Base-by-base conservation (phyloP, 2,888 invertebrate species). In the Cheilosia urbana region DNA sequence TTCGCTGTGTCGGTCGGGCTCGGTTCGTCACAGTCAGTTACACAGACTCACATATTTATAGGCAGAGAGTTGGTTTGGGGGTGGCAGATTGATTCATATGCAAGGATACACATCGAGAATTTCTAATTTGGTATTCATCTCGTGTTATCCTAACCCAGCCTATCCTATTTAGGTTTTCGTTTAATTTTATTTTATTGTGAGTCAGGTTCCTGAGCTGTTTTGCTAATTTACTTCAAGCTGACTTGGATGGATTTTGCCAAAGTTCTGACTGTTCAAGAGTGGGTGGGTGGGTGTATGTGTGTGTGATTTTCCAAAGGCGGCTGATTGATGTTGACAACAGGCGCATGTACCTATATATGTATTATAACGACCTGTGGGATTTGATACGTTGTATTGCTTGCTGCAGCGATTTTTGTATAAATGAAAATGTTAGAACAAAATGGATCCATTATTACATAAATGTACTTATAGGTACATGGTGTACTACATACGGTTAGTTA, bases 101-200 rank as follows among this genome's bases (percentile, higher is more conserved):
- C 65, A 58, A 51, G 62, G 63, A 65, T 65, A 75, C 69, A 62
- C 72, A 68, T 60, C 53, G 30, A 53, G 60, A 58, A 69, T 69
- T 84, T 68, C 73, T 83, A 83, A 84, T 84, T 84, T 84, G 30
- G 83, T 84, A 84, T 84, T 84, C 83, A 24, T 71, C 68, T 84
- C 69, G 58, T 68, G 69, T 45, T 75, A 62, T 73, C 45, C 55
- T 63, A 73, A 68, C 83, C 75, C 83, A 79, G 79, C 83, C 83
- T 79, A 79, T 79, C 79, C 69, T 79, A 84, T 79, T 84, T 75
- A 63, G 83, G 65, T 60, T 79, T 79, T 65, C 79, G 83, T 84
- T 79, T 84, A 84, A 84, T 84, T 84, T 84, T 84, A 84, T 84
- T 84, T 84, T 84, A 79, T 79, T 84, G 63, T 63, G 37, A 79